Percentiles rank a stretch among this genome's conserved stretches.
These are phyloP conservation scores for Cheilosia pagana DNA, from an alignment of 2,888 invertebrate species.

Conservation along the genomic window DNA sequence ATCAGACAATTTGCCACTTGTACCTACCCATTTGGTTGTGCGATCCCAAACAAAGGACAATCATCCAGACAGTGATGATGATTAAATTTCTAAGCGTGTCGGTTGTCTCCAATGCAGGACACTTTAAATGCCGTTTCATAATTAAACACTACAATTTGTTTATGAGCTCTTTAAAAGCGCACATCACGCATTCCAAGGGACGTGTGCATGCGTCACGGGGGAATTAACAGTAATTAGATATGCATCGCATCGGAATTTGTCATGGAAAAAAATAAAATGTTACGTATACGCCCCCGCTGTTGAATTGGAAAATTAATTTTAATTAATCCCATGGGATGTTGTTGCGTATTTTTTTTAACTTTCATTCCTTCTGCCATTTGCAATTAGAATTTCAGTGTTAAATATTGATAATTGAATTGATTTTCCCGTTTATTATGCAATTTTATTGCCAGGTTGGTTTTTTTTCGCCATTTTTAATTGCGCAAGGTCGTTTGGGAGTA, in stretches of 20 bases:
- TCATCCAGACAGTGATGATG: slow-evolving; percentile 4
- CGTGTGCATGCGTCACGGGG: not conserved
- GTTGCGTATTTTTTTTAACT: not conserved
- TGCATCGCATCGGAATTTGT: not conserved
- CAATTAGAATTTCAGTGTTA: slow-evolving; percentile 57
- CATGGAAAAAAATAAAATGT: slow-evolving; percentile 9
- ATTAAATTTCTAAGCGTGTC: slow-evolving; percentile 2
- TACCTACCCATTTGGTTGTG: slow-evolving; percentile 2
- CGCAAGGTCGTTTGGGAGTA: not conserved
- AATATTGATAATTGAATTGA: slow-evolving; percentile 63
- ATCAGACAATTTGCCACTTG: slow-evolving; percentile 13
- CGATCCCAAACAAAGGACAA: slow-evolving; percentile 7
- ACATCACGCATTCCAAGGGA: too few species aligned
- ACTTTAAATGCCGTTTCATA: too few species aligned
- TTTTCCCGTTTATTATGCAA: slow-evolving; percentile 34
- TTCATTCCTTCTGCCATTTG: slow-evolving; percentile 17
- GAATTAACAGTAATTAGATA: slow-evolving; percentile 18
- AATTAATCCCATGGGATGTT: slow-evolving; percentile 37
- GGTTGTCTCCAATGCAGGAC: not conserved
- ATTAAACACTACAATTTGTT: not conserved
- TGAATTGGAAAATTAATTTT: slow-evolving; percentile 35
- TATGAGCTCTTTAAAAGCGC: not conserved
- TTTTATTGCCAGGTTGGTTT: not conserved
- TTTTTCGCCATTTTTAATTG: slow-evolving; percentile 11
- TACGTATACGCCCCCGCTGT: slow-evolving; percentile 38